Percentiles rank a stretch among this genome's conserved stretches.
Conservation (phyloP, 1,140 invertebrate species). For the Drosophila willistoni region DNA sequence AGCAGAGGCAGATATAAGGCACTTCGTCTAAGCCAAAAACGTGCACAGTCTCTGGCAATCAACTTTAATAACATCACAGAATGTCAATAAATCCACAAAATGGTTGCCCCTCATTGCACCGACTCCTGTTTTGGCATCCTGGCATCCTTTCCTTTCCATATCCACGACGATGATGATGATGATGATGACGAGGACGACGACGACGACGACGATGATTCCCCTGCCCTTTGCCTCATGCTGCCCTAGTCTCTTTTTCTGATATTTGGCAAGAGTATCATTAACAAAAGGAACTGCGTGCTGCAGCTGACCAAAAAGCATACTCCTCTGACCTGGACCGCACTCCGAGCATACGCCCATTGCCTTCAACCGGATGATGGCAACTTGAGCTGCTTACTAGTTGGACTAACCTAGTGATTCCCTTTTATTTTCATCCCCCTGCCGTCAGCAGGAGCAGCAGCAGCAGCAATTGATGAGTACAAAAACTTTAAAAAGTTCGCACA, state of each 20-base stretch:
- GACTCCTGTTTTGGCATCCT: conserved; percentile 44
- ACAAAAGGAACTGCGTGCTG: conserved; percentile 77
- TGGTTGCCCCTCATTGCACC: conserved; percentile 50
- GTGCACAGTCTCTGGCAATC: conserved; percentile 78
- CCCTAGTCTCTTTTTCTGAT: conserved; percentile 47
- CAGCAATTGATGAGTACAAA: conserved; percentile 48
- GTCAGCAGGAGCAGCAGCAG: conserved; percentile 22
- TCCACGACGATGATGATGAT: conserved; percentile 28
- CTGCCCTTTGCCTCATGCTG: conserved; percentile 16
- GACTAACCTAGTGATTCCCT: conserved; percentile 2
- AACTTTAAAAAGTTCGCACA: conserved; percentile 42
- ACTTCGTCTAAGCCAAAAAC: conserved; percentile 74
- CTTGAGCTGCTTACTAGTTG: conserved; percentile 68
- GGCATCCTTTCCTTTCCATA: conserved; percentile 14
- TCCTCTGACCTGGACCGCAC: neutral
- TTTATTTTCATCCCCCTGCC: neutral
- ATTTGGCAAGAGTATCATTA: conserved; percentile 79
- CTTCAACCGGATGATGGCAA: conserved; percentile 47
- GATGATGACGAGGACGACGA: conserved; percentile 45
- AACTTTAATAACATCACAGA: conserved; percentile 82
- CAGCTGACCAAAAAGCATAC: conserved; percentile 53
- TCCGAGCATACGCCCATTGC: neutral
- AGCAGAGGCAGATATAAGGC: conserved; percentile 24
- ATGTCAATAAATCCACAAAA: conserved; percentile 82
- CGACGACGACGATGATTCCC: conserved; percentile 4